These are phyloP conservation scores for Nymphalis io DNA, from an alignment of 1,140 invertebrate species.

Conservation along the genomic window DNA sequence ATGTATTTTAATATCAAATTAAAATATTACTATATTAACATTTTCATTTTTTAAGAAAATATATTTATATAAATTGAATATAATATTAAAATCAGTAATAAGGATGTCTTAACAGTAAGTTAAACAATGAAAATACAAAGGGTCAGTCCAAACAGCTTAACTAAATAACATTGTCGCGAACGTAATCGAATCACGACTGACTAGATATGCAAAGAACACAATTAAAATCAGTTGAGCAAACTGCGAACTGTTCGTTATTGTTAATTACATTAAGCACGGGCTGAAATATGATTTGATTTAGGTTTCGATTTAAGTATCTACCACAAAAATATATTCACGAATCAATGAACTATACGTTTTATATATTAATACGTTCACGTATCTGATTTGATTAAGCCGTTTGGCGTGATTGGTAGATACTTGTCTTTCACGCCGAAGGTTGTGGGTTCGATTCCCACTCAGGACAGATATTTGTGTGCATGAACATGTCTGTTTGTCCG, in stretches of 20 bases:
- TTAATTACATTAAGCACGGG: background rate
- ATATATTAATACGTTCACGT: no score
- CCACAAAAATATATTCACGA: background rate
- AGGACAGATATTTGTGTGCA: no score
- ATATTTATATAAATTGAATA: background rate
- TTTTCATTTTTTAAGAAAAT: no score
- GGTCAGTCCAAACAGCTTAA: constrained; percentile 35
- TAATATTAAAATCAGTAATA: background rate
- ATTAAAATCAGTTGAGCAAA: constrained; percentile 22
- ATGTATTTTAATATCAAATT: no score
- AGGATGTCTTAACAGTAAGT: background rate
- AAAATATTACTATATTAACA: no score
- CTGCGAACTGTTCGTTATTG: constrained; percentile 18
- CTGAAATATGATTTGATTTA: background rate
- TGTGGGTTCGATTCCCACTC: no score
- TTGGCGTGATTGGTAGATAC: no score
- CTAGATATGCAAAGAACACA: constrained; percentile 29
- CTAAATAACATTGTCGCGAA: constrained; percentile 33
- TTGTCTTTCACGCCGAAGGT: no score
- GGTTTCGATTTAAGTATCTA: background rate
- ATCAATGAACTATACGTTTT: no score
- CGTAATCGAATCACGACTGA: constrained; percentile 38
- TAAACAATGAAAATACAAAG: constrained; percentile 32
- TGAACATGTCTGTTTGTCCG: no score
- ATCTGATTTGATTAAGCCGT: no score